These are phyloP conservation scores for Melanostoma mellinum DNA, from an alignment of 2,888 invertebrate genomes.

Conservation along the genomic window DNA sequence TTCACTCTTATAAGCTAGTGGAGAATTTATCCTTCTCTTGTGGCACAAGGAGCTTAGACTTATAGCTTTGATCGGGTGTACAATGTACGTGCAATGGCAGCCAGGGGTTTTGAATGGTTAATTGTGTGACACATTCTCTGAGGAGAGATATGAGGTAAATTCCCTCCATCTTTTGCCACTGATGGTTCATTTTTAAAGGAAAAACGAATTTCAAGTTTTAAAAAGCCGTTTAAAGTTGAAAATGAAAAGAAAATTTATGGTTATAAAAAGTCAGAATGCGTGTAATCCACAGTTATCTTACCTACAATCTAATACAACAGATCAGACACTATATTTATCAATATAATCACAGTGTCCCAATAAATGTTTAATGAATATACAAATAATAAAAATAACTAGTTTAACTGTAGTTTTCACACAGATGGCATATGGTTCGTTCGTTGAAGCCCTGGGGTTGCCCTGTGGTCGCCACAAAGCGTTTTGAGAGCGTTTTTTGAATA, in stretches of 20 bases:
- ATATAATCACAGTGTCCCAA: no score
- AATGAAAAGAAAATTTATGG: slow-evolving; percentile 9
- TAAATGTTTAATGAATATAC: no score
- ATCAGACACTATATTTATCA: no score
- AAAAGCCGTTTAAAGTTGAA: slow-evolving; percentile 42
- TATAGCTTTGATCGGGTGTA: slow-evolving; percentile 20
- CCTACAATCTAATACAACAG: not conserved
- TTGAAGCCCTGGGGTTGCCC: no score
- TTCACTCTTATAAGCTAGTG: slow-evolving; percentile 32
- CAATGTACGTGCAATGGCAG: slow-evolving; percentile 49
- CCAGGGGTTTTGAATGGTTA: slow-evolving; percentile 63
- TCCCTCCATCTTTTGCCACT: not conserved
- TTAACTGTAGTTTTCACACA: no score
- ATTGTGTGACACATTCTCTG: slow-evolving; percentile 62
- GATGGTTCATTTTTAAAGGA: not conserved
- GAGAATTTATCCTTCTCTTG: slow-evolving; percentile 35
- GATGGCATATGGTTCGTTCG: no score
- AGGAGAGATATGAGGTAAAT: slow-evolving; percentile 19
- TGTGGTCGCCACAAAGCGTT: no score
- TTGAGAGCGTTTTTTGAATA: no score
- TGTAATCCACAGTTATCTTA: not conserved
- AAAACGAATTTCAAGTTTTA: slow-evolving; percentile 35
- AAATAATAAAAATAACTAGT: no score
- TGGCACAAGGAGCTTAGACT: slow-evolving; percentile 29
- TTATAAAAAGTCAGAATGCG: not conserved